Base-by-base conservation (phyloP, 1,140 invertebrate species). In the Ostrea denselamellosa region DNA sequence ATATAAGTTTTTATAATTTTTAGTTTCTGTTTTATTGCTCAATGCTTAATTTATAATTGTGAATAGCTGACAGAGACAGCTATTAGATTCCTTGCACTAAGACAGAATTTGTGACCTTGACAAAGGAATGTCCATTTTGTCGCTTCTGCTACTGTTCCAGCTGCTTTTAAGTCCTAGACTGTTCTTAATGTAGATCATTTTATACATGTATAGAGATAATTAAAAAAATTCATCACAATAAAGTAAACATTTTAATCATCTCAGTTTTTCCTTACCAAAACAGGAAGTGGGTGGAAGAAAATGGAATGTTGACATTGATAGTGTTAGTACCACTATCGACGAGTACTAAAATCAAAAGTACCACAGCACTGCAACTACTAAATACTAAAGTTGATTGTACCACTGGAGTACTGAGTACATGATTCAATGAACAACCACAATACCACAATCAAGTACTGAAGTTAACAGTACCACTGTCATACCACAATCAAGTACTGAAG, bases 161-260 rank as follows among this genome's bases (percentile, higher is more conserved):
- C 68, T 77, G 68, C 56, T 62, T 77, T 25, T 77, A 77, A 34
- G 25, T 77, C 68, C 68, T 77, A 34, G 68, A 77, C 68, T 77
- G 25, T 14, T 28, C 12, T 28, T 77, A 14, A 28, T 28, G 68
- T 77, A 34, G 25, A 77, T 77, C 68, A 77, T 77, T 58, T 77
- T 77, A 77, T 77, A 77, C 68, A 28, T 77, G 68, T 77, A 77
- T 77, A 28, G 68, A 34, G 25, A 77, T 17, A 77, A 44, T 44
- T 44, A 44, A 44, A 44, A n/a, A 62, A 62, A 62, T 62, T 77
- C 68, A 77, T 77, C 25, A 28, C 68, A 77, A 77, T 77, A 77
- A 71, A 77, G 25, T 77, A 25, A 34, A 77, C 68, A 77, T 77
- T 77, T 77, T 25, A 19, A 62, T 44, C 34, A 44, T 44, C 34